These are phyloP conservation scores for Nomada ruficornis DNA, from an alignment of 2,888 invertebrate genomes.

Conservation along the genomic window DNA sequence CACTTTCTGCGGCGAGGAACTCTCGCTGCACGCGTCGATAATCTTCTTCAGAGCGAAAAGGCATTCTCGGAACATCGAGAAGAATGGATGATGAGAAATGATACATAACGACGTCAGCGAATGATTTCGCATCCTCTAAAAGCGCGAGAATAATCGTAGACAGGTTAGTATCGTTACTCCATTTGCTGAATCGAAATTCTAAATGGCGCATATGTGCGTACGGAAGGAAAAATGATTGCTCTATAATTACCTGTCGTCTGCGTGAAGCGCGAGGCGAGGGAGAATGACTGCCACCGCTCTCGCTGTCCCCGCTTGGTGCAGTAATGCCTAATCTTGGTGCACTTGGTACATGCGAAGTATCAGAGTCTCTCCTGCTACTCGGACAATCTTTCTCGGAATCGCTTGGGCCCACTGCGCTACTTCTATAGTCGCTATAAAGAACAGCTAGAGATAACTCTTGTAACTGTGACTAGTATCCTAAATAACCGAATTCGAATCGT, in stretches of 20 bases:
- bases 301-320: slow-evolving; percentile 91
- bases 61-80: slow-evolving; percentile 99
- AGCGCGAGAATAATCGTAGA: slow-evolving; percentile 70
- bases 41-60: slow-evolving; percentile 97
- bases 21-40: slow-evolving; percentile 99
- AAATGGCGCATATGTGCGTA: no score
- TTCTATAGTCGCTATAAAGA: slow-evolving; percentile 94
- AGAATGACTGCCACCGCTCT: slow-evolving; percentile 94
- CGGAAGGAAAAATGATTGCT: no score
- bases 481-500: no score
- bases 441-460: slow-evolving; percentile 75
- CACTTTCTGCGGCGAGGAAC: slow-evolving; percentile 93
- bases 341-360: slow-evolving; percentile 83
- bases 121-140: slow-evolving; percentile 93
- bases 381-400: slow-evolving; percentile 95
- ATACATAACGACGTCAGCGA: slow-evolving; percentile 98
- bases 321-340: slow-evolving; percentile 88
- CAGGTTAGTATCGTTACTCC: neutral
- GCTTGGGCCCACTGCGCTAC: slow-evolving; percentile 94
- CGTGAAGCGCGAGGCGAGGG: slow-evolving; percentile 94
- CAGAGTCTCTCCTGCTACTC: slow-evolving; percentile 88
- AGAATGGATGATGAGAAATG: slow-evolving; percentile 99
- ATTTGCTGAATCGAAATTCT: neutral
- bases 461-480: slow-evolving; percentile 11
- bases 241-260: slow-evolving; percentile 88